Conservation (phyloP, 2,888 invertebrate species). For the Hirtodrosophila duncani region DNA sequence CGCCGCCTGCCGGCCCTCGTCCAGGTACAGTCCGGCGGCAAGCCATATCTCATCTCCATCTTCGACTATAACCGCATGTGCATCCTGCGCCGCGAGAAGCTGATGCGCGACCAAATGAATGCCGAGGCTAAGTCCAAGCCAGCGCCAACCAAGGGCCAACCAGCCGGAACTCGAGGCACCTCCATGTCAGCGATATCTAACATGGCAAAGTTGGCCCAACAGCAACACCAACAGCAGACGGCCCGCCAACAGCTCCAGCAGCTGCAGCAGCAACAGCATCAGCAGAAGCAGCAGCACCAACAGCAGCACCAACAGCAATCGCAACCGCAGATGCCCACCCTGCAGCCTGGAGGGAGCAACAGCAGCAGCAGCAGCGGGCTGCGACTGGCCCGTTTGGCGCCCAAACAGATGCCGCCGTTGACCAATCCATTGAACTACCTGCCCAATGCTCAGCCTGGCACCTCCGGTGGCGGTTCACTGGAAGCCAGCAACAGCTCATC, state of each 20-base stretch:
- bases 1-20: constrained; percentile 82
- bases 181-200: too few species aligned
- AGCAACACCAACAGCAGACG: constrained; percentile 54
- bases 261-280: constrained; percentile 43
- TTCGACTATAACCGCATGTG: constrained; percentile 90
- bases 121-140: constrained; percentile 42
- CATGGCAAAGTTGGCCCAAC: too few species aligned
- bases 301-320: constrained; percentile 31
- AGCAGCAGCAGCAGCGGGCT: constrained; percentile 12
- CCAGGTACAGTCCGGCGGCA: constrained; percentile 88
- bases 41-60: constrained; percentile 87
- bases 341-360: constrained; percentile 31
- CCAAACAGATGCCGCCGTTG: constrained; percentile 55
- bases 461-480: constrained; percentile 23
- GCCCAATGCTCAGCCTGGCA: constrained; percentile 45
- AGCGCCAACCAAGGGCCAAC: constrained; percentile 35
- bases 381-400: constrained; percentile 46
- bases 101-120: constrained; percentile 81
- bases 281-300: constrained; percentile 14
- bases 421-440: constrained; percentile 47
- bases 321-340: constrained; percentile 39
- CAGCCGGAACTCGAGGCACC: too few species aligned
- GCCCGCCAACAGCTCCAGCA: too few species aligned
- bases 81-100: constrained; percentile 83
- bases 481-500: constrained; percentile 42